Percentiles rank a stretch among this genome's conserved stretches.
These are phyloP conservation scores for Mactromeris polynyma DNA, from an alignment of 2,888 invertebrate genomes.

Conservation along the genomic window DNA sequence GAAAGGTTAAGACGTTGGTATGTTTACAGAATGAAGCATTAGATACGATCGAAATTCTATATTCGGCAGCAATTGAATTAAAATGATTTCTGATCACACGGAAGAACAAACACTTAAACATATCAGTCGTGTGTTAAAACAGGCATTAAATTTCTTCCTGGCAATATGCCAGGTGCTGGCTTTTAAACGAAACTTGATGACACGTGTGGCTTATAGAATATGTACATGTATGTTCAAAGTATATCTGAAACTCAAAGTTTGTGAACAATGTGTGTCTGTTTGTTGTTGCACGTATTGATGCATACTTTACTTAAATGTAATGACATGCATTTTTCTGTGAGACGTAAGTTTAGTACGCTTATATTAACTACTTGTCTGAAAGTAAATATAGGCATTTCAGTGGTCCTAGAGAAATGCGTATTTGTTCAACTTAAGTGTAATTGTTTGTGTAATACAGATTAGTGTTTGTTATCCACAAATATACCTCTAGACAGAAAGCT, in stretches of 20 bases:
- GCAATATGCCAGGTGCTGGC: neutral
- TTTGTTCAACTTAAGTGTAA: neutral
- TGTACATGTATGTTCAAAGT: neutral
- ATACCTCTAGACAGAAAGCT: slow-evolving; percentile 2
- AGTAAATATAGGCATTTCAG: neutral
- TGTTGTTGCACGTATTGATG: neutral
- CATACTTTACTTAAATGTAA: neutral
- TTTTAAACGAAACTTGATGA: neutral
- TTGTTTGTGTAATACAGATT: neutral
- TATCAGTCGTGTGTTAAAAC: neutral
- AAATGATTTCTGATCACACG: neutral
- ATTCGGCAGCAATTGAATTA: neutral
- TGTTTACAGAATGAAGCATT: neutral
- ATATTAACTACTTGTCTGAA: neutral
- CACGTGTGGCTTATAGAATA: neutral
- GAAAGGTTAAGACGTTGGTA: neutral
- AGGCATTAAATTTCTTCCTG: neutral
- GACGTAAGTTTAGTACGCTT: neutral
- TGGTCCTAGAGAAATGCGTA: neutral
- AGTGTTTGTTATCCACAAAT: neutral
- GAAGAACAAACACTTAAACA: slow-evolving; percentile 1
- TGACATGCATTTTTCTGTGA: neutral
- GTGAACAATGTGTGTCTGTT: neutral
- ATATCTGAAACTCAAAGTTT: neutral
- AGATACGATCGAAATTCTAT: neutral